Evolutionary conservation across 2,797 vertebrate species (phyloP).

Genomic region (Coracias cyanogaster): DNA sequence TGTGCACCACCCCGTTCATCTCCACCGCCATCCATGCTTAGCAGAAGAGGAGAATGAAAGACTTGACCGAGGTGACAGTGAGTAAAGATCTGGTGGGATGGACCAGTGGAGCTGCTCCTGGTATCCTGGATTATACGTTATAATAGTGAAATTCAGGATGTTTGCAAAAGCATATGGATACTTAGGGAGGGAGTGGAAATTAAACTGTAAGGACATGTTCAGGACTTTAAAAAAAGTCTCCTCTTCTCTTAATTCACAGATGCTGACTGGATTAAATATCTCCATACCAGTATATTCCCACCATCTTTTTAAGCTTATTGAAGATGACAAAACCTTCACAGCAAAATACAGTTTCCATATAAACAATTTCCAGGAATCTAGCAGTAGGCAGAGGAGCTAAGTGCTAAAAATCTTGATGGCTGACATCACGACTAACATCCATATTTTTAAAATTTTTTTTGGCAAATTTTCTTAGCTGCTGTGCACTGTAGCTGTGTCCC

Average conservation of each 20-base stretch:
- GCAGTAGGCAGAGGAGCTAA: neutral
- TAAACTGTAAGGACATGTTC: neutral
- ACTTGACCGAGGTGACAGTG: neutral
- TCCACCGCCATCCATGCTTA: neutral
- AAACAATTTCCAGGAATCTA: neutral
- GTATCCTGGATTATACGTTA: neutral
- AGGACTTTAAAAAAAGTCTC: neutral
- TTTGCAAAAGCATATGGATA: neutral
- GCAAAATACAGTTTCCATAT: slow-evolving; percentile 24
- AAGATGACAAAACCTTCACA: slow-evolving; percentile 40
- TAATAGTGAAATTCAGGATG: neutral
- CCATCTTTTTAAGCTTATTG: neutral
- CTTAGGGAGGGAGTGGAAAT: neutral
- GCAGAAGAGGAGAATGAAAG: neutral
- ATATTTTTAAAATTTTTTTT: neutral
- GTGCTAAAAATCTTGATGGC: neutral
- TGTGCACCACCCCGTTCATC: no score
- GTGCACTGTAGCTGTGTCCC: neutral
- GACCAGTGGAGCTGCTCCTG: neutral
- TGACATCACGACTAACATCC: neutral
- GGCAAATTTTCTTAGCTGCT: slow-evolving; percentile 12
- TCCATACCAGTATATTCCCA: neutral
- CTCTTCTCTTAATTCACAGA: neutral
- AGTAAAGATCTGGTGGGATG: neutral
- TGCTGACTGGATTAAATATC: neutral